Evolutionary conservation across 30 jellyfish, hydroid and myxozoan genomes (phyloP).

Genomic region (Hydractinia echinata): DNA sequence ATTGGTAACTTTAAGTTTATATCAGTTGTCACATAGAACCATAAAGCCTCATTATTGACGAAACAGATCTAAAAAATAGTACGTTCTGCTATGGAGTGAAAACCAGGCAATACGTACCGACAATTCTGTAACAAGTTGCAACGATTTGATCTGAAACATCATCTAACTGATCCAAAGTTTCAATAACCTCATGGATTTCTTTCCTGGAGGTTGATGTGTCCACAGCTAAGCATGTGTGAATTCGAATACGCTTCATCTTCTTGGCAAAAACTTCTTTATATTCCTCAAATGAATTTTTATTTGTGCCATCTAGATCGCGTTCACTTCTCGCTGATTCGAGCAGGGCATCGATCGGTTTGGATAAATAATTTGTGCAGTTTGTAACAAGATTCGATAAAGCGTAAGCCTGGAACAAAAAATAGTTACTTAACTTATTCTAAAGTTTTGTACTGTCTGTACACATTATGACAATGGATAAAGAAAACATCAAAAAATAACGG

Average conservation of each 20-base stretch:
- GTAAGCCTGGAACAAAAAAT: neutral
- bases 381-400: neutral
- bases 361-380: neutral
- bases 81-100: no score
- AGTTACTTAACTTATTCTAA: no score
- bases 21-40: no score
- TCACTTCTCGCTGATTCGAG: slow-evolving; percentile 1
- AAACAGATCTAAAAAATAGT: no score
- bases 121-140: neutral
- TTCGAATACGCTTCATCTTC: slow-evolving; percentile 22
- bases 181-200: slow-evolving; percentile 7
- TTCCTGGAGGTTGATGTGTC: neutral
- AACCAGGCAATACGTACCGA: no score
- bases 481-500: no score
- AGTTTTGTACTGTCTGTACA: no score
- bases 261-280: neutral
- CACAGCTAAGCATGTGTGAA: slow-evolving; percentile 21
- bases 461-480: no score
- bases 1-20: no score
- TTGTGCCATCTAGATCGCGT: neutral
- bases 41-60: no score
- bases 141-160: neutral
- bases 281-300: neutral
- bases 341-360: slow-evolving; percentile 6
- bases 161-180: slow-evolving; percentile 1